Evolutionary conservation across 1,140 invertebrate genomes (phyloP).

Genomic region (Pseudachorutes palmiensis): DNA sequence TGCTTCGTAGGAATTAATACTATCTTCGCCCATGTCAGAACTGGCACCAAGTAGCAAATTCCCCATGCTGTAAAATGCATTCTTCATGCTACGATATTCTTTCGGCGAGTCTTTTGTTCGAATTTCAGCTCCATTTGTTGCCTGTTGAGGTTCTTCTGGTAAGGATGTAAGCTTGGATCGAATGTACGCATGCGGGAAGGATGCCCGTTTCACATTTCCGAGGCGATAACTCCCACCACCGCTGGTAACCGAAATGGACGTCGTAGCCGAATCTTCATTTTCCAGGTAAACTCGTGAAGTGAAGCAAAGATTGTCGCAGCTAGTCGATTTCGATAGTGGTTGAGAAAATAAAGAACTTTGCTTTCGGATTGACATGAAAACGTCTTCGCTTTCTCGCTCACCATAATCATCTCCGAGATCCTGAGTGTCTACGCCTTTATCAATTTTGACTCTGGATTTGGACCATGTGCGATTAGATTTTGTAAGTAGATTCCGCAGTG

Average conservation of each 20-base stretch:
- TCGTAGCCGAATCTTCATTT: not conserved
- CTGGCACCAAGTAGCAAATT: conserved; percentile 10
- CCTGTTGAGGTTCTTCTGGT: conserved; percentile 39
- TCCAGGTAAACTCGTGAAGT: not conserved
- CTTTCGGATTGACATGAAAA: not conserved
- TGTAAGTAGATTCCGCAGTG: conserved; percentile 46
- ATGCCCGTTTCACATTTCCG: conserved; percentile 29
- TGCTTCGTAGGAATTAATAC: not conserved
- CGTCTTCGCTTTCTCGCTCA: not conserved
- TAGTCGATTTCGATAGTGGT: conserved; percentile 27
- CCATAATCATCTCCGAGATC: conserved; percentile 15
- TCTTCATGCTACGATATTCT: too few species aligned
- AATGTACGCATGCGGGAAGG: conserved; percentile 42
- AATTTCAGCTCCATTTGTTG: too few species aligned
- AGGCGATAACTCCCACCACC: not conserved
- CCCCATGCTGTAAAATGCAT: conserved; percentile 26
- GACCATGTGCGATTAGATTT: conserved; percentile 21
- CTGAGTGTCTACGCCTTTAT: conserved; percentile 28
- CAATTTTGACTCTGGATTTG: conserved; percentile 16
- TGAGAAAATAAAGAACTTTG: not conserved
- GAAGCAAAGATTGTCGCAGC: conserved; percentile 35
- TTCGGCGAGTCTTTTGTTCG: too few species aligned
- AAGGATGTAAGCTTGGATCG: conserved; percentile 39
- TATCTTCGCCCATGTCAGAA: not conserved
- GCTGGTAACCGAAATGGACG: not conserved